These are phyloP conservation scores for Halictus quadricinctus DNA, from an alignment of 2,888 invertebrate species.

Conservation along the genomic window DNA sequence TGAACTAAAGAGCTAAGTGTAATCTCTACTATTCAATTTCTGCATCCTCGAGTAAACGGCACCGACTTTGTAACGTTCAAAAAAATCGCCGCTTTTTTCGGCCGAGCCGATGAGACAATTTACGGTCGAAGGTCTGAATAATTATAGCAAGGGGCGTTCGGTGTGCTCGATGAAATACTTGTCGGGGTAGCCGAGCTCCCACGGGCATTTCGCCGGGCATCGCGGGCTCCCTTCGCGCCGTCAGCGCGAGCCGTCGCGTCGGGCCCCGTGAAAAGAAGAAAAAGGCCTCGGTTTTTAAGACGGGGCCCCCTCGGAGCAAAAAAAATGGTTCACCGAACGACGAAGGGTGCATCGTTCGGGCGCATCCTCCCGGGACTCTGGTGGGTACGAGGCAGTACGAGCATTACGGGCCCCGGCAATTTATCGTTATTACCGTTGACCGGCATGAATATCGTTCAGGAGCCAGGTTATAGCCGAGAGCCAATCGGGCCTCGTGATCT, in stretches of 20 bases:
- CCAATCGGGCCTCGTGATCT: slow-evolving; percentile 60
- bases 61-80: neutral
- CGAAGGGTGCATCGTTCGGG: slow-evolving; percentile 18
- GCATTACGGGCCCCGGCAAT: slow-evolving; percentile 74
- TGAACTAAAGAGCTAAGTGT: too few relatives aligned
- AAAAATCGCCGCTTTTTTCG: neutral
- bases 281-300: neutral
- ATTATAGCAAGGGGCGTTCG: neutral
- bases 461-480: slow-evolving; percentile 65
- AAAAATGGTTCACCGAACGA: slow-evolving; percentile 21
- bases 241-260: slow-evolving; percentile 7
- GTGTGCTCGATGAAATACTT: neutral
- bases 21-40: neutral
- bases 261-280: neutral
- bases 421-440: slow-evolving; percentile 78
- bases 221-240: neutral
- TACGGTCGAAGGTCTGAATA: neutral
- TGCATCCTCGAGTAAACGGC: neutral
- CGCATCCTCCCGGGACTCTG: slow-evolving; percentile 42
- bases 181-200: neutral
- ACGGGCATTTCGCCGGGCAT: neutral
- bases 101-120: neutral
- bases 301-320: neutral
- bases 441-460: slow-evolving; percentile 76
- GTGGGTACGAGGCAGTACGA: slow-evolving; percentile 58